A percentile compares a stretch with the other conserved stretches of the same genome.
Evolutionary conservation across 2,113 vertebrate species (phyloP).

Genomic region (Mugil cephalus): DNA sequence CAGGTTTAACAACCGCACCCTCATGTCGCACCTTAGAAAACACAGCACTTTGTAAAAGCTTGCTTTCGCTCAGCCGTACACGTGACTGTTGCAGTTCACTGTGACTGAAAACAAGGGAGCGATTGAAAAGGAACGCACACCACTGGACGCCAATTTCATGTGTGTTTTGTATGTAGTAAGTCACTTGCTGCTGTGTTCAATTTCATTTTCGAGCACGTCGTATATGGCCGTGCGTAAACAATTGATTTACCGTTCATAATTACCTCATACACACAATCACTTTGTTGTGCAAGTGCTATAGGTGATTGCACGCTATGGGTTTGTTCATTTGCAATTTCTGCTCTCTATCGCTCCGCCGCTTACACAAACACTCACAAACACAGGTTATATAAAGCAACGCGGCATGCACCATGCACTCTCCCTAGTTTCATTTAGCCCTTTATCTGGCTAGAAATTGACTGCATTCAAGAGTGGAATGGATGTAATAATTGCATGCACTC

Average conservation of each 20-base stretch:
- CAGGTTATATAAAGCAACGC: slow-evolving; percentile 48
- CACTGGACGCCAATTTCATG: slow-evolving; percentile 35
- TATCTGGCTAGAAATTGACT: slow-evolving; percentile 77
- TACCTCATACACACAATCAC: slow-evolving; percentile 53
- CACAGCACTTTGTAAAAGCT: slow-evolving; percentile 3
- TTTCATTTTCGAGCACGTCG: slow-evolving; percentile 32
- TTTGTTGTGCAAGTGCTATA: slow-evolving; percentile 64
- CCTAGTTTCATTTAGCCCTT: slow-evolving; percentile 76
- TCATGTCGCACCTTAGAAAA: slow-evolving; percentile 19
- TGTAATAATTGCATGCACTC: slow-evolving; percentile 80
- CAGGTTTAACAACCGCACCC: slow-evolving; percentile 10
- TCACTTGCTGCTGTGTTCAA: slow-evolving; percentile 44
- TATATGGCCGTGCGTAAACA: slow-evolving; percentile 5
- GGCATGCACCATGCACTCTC: slow-evolving; percentile 47
- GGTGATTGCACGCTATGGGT: slow-evolving; percentile 58
- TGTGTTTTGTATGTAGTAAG: slow-evolving; percentile 45
- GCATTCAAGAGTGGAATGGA: slow-evolving; percentile 77
- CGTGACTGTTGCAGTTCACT: not conserved
- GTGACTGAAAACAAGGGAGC: slow-evolving; percentile 20
- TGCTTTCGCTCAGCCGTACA: slow-evolving; percentile 7
- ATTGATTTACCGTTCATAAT: slow-evolving; percentile 54
- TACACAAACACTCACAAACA: slow-evolving; percentile 64
- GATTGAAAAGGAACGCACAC: slow-evolving; percentile 32
- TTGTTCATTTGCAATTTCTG: slow-evolving; percentile 75
- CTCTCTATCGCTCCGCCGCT: slow-evolving; percentile 44